Evolutionary conservation across 2,888 invertebrate species (phyloP).

Genomic region (Agapostemon virescens): DNA sequence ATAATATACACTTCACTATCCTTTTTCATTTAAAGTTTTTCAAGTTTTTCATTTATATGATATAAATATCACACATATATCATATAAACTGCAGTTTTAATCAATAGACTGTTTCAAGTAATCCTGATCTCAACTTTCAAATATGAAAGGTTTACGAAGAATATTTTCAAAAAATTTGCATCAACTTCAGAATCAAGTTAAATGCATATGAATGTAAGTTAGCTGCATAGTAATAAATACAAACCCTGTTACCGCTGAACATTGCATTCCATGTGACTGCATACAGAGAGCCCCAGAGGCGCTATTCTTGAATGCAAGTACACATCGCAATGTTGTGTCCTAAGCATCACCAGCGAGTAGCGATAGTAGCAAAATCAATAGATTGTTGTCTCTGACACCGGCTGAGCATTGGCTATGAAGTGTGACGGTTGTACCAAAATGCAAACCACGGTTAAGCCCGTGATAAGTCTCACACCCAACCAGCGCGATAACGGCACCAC

Average conservation of each 20-base stretch:
- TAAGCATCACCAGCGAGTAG: conserved; percentile 78
- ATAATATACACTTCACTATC: neutral
- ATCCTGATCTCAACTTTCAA: neutral
- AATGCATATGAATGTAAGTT: conserved; percentile 62
- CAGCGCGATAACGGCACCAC: conserved; percentile 72
- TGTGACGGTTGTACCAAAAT: conserved; percentile 71
- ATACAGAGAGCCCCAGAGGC: conserved; percentile 64
- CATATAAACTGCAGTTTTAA: conserved; percentile 7
- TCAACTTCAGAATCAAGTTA: conserved; percentile 24
- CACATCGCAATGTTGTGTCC: conserved; percentile 75
- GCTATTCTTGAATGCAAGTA: conserved; percentile 77
- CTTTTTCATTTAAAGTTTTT: neutral
- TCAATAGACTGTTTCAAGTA: neutral
- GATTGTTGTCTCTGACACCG: conserved; percentile 79
- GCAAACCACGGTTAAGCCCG: conserved; percentile 68
- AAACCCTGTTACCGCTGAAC: conserved; percentile 79
- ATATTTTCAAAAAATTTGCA: conserved; percentile 7
- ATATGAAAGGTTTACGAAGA: neutral
- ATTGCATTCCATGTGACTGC: conserved; percentile 76
- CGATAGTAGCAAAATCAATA: conserved; percentile 80
- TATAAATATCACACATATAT: conserved; percentile 13
- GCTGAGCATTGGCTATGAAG: conserved; percentile 78
- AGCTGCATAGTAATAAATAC: conserved; percentile 79
- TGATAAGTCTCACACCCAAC: conserved; percentile 73
- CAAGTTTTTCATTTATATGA: conserved; percentile 10